Conservation (phyloP, 1,140 invertebrate species). For the Aphaenogaster ashmeadi region DNA sequence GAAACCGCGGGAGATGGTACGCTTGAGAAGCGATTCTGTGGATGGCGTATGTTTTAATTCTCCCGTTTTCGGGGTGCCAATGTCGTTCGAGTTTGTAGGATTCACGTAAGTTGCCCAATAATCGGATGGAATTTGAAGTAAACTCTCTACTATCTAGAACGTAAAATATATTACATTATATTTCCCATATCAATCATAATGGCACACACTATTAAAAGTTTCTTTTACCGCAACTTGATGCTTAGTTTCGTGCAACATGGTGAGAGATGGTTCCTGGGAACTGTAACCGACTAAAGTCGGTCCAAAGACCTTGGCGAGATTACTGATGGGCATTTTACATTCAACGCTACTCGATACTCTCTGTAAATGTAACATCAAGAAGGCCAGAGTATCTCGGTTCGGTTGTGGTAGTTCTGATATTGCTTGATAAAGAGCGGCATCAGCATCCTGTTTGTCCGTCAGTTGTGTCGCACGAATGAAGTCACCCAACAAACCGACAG, state of each 20-base stretch:
- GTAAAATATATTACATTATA: conserved; percentile 12
- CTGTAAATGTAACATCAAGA: conserved; percentile 94
- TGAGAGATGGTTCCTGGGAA: conserved; percentile 89
- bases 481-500: conserved; percentile 91
- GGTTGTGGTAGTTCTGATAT: conserved; percentile 93
- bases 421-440: conserved; percentile 89
- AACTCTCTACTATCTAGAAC: conserved; percentile 89
- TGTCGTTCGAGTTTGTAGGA: conserved; percentile 75
- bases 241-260: conserved; percentile 89
- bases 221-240: conserved; percentile 88
- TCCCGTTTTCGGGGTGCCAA: conserved; percentile 80
- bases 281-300: conserved; percentile 95
- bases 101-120: conserved; percentile 91
- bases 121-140: conserved; percentile 90
- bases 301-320: conserved; percentile 94
- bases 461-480: conserved; percentile 92
- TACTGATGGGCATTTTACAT: conserved; percentile 93
- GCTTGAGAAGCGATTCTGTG: conserved; percentile 87
- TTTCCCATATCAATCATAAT: background rate
- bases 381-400: conserved; percentile 96
- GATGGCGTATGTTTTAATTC: conserved; percentile 87
- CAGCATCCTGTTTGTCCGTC: conserved; percentile 87
- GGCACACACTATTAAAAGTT: background rate
- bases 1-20: conserved; percentile 83
- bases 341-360: conserved; percentile 91